Evolutionary conservation across 2,113 vertebrate genomes (phyloP).

Genomic region (Tamias sibiricus): DNA sequence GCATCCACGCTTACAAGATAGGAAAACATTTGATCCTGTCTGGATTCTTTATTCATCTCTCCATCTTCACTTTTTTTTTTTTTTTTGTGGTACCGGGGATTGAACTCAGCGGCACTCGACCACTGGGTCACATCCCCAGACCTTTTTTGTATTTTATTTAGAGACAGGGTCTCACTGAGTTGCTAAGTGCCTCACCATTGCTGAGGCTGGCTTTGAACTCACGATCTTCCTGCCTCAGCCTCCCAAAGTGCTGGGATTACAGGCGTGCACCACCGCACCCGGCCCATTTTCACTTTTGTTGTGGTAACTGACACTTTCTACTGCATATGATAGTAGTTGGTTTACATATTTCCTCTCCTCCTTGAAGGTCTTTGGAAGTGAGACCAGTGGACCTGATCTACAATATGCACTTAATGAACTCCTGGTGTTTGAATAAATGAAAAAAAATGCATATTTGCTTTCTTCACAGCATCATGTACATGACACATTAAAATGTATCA

Average conservation of each 20-base stretch:
- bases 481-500: neutral
- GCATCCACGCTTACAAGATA: neutral
- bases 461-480: neutral
- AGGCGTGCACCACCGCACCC: no score
- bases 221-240: no score
- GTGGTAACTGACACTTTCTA: neutral
- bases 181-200: no score
- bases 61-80: neutral
- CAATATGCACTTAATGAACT: neutral
- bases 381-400: neutral
- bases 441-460: conserved; percentile 22
- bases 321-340: neutral
- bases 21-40: neutral
- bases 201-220: no score
- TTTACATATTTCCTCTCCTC: neutral
- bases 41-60: neutral
- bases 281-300: neutral
- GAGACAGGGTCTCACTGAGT: no score
- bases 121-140: no score
- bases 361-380: neutral
- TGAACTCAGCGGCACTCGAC: no score
- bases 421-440: neutral
- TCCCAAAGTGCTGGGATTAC: no score
- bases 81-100: no score
- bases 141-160: no score